Evolutionary conservation across 1,140 invertebrate species (phyloP).

Genomic region (Neodiprion pinetum): DNA sequence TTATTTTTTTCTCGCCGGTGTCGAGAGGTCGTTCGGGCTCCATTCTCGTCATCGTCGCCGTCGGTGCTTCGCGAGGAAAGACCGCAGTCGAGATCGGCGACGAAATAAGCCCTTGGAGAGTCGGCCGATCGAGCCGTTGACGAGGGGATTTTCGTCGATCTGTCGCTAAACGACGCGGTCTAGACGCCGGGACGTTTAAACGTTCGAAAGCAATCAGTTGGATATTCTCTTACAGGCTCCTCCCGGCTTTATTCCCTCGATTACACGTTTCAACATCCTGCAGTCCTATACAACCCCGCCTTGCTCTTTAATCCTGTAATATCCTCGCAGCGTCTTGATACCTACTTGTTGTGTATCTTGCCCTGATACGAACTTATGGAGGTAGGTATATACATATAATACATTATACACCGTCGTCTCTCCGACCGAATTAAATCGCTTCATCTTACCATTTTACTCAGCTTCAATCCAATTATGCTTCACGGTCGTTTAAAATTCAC

Average conservation of each 20-base stretch:
- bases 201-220: not conserved
- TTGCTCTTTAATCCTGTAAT: too few species aligned
- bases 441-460: too few species aligned
- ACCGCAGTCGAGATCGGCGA: not conserved
- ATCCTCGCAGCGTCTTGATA: too few species aligned
- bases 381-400: too few species aligned
- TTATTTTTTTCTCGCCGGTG: too few species aligned
- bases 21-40: too few species aligned
- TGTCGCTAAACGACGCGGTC: not conserved
- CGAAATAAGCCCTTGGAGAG: not conserved
- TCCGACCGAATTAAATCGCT: too few species aligned
- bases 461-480: too few species aligned
- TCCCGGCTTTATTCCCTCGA: not conserved
- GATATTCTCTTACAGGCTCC: not conserved
- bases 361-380: too few species aligned
- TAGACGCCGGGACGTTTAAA: not conserved
- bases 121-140: not conserved
- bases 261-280: not conserved
- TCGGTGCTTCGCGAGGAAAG: not conserved
- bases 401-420: too few species aligned
- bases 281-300: constrained; percentile 25
- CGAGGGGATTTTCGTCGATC: not conserved
- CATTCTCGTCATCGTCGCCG: not conserved
- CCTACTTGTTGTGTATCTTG: too few species aligned
- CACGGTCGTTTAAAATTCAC: too few species aligned